Percentiles rank a stretch among this genome's conserved stretches.
phyloP scores from a whole-genome alignment of 2,888 invertebrate species.

The Melipona bicolor region DNA sequence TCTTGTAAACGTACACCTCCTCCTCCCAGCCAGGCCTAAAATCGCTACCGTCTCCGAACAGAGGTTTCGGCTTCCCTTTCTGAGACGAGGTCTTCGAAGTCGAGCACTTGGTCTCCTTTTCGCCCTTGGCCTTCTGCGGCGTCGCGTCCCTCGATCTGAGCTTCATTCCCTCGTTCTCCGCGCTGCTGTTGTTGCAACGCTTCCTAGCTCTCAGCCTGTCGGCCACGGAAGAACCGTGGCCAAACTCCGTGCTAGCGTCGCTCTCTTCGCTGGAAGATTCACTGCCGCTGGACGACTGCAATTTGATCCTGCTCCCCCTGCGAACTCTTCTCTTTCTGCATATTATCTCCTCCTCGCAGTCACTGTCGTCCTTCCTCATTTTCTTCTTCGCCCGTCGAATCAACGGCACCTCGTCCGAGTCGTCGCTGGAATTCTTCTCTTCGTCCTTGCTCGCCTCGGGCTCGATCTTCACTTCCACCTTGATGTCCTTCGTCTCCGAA shows the following conservation, averaged over 20 bases:
- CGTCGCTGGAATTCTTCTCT: constrained; percentile 73
- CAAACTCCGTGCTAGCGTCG: constrained; percentile 74
- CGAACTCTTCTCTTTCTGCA: constrained; percentile 77
- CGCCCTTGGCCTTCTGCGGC: constrained; percentile 75
- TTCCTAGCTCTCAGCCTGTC: constrained; percentile 80
- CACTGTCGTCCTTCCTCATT: constrained; percentile 74
- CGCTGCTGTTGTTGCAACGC: constrained; percentile 68
- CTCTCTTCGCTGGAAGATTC: constrained; percentile 80
- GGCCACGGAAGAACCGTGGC: constrained; percentile 78
- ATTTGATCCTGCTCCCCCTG: constrained; percentile 80
- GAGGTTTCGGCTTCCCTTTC: constrained; percentile 85
- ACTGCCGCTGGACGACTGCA: constrained; percentile 80
- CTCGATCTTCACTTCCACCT: constrained; percentile 69
- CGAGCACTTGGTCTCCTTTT: constrained; percentile 80
- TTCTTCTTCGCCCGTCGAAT: constrained; percentile 77
- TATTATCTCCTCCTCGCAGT: constrained; percentile 76
- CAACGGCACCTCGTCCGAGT: constrained; percentile 79
- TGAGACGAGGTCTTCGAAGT: constrained; percentile 72
- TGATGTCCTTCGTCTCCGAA: constrained; percentile 46
- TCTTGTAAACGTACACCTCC: constrained; percentile 92
- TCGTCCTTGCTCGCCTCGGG: constrained; percentile 48
- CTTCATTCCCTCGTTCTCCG: constrained; percentile 79
- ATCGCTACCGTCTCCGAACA: constrained; percentile 89
- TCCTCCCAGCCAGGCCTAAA: constrained; percentile 93
- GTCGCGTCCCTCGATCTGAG: constrained; percentile 78